These are phyloP conservation scores for Suricata suricatta DNA, from an alignment of 2,113 vertebrate genomes.

Conservation along the genomic window DNA sequence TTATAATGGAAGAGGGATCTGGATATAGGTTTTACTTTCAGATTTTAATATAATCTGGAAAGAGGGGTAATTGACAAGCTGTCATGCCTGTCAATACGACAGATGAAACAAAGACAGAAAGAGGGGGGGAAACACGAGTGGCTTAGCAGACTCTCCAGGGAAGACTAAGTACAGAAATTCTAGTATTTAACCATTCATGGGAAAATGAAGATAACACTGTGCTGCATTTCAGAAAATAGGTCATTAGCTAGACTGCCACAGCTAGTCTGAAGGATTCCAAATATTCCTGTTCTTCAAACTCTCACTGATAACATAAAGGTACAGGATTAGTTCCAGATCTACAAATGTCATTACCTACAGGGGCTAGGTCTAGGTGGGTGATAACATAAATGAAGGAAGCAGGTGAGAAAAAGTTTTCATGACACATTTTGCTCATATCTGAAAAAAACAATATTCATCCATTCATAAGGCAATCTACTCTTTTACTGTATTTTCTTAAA, in stretches of 20 bases:
- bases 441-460: background rate
- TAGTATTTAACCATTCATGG: background rate
- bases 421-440: background rate
- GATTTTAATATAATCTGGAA: conserved; percentile 39
- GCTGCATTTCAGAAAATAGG: background rate
- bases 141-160: background rate
- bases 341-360: background rate
- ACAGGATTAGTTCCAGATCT: no score
- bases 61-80: background rate
- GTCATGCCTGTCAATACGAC: background rate
- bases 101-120: background rate
- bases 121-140: background rate
- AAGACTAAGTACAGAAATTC: background rate
- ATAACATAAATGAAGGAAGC: background rate
- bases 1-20: background rate
- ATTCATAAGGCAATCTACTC: background rate
- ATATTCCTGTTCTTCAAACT: background rate
- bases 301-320: background rate
- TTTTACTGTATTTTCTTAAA: background rate
- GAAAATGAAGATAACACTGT: background rate
- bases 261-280: background rate
- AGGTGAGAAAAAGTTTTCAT: background rate
- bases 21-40: background rate
- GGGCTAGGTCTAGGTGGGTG: rapidly evolving
- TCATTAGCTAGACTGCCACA: background rate